Base-by-base conservation (phyloP, 2,797 vertebrate genomes). In the Chrosomus eos region DNA sequence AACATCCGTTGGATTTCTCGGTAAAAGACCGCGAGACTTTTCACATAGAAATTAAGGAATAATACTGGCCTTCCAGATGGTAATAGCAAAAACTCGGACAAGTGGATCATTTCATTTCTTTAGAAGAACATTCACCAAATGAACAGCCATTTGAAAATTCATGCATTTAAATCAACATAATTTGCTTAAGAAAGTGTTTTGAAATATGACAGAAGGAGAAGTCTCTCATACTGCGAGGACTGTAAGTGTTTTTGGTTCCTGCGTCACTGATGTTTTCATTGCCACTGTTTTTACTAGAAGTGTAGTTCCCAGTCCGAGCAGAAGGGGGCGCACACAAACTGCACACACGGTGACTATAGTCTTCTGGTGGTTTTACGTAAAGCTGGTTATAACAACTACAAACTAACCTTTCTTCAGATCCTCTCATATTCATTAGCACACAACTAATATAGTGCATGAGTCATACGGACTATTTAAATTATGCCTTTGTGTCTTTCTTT, bases 361-460 rank as follows among this genome's bases (percentile, higher is more conserved):
- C 18, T 21, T n/a, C 31, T 31, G 28, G 19, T 28, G 43, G 2
- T 0, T 73, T 73, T 7, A 31, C 71, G 21, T 11, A 9, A 5
- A 19, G 11, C 58, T 60, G 5, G n/a, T n/a, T 43, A 28, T 60
- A 60, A 40, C 55, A 19, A 11, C 53, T 5, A 26, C n/a, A 62
- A 9, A 13, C 26, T 94, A 38, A 18, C 14, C 26, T 38, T 36
- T 67, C 4, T 4, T 33, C 33, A 38, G 26, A 21, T 72, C 70
- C 26, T 48, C 16, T 72, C 45, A 28, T 48, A 10, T 28, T 48
- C 16, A 72, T 53, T 7, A 11, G 5, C 51, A 13, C 14, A 18
- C 62, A 53, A 13, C 19, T 53, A 53, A 33, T 33, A 7, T 0
- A 48, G 5, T 31, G 4, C 28, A 13, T 51, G 18, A 21, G 5